phyloP scores from a whole-genome alignment of 2,888 invertebrate species.

The Chrysodeixis includens region DNA sequence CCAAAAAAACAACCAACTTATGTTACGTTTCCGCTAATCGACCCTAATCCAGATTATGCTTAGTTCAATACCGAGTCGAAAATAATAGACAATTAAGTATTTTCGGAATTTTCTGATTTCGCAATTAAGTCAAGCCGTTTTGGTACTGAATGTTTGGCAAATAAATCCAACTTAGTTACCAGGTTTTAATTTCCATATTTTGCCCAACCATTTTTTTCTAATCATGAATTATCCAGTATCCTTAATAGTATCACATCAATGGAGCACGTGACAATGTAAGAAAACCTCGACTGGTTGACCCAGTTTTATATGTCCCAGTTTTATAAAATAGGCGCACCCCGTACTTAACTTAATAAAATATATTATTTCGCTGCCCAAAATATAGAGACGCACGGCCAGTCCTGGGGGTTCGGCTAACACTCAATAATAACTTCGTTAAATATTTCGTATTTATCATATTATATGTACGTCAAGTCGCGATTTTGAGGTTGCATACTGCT shows the following conservation, averaged over 20 bases:
- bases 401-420: background rate
- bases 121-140: too few relatives aligned
- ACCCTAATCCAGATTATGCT: background rate
- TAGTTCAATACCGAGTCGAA: background rate
- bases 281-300: slow-evolving; percentile 44
- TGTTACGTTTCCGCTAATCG: slow-evolving; percentile 1
- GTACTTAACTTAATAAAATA: slow-evolving; percentile 28
- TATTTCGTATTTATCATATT: background rate
- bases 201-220: too few relatives aligned
- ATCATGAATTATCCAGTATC: too few relatives aligned
- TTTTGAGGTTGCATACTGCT: background rate
- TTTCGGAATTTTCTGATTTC: too few relatives aligned
- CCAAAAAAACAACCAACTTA: slow-evolving; percentile 4
- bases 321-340: slow-evolving; percentile 59
- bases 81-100: too few relatives aligned
- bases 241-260: background rate
- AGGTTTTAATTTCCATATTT: too few relatives aligned
- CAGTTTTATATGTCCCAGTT: slow-evolving; percentile 52
- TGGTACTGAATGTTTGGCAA: too few relatives aligned
- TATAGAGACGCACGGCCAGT: background rate
- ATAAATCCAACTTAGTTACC: too few relatives aligned
- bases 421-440: background rate
- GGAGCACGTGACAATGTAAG: slow-evolving; percentile 23
- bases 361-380: slow-evolving; percentile 18
- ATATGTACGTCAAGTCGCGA: background rate